Evolutionary conservation across 1,140 invertebrate species (phyloP), one percentile per base, ranked within the genome.

Genomic region (Mylabris phalerata): DNA sequence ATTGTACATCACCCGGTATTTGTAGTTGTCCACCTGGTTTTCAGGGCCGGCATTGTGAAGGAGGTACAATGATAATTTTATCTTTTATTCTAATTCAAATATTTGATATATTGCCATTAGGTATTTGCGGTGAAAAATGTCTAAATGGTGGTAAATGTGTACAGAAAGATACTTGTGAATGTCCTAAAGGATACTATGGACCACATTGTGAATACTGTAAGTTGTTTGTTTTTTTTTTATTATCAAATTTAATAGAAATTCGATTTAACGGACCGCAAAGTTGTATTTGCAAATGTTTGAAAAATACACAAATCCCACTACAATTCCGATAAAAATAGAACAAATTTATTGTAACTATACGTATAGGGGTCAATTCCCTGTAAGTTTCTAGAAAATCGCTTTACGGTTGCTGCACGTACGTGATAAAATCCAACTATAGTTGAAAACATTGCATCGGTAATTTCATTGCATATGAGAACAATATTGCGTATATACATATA

Each of bases 91-190:
- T 45, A 9, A 9, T 13, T 26, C 38, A 19, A 19, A 19, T 3
- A 13, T 19, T 24, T 54, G 9, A 47, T 9, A 19, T 3, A 66
- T 63, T 50, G 65, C 70, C 69, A 59, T 80, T 79, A 92, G 92
- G 92, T 66, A 94, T 95, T 71, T 95, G 93, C 73, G 79, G 84
- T 40, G 84, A 93, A 64, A 93, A 93, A 75, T 95, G 93, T 77
- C 75, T 90, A 55, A 95, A 95, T 71, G 92, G 92, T n/a, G 93
- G 93, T 7, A 95, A 95, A 79, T 95, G 93, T 71, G 82, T 94
- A 66, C 90, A 93, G 72, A 95, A 95, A 73, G 92, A 95, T 71
- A 91, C 87, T 6, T 95, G 92, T 69, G 84, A 89, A 65, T 95
- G 92, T 75, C 81, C 90, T 2, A 90, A 89, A 75, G 92, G 92